Conservation (phyloP, 2,113 vertebrate genomes). For the Gambusia affinis region DNA sequence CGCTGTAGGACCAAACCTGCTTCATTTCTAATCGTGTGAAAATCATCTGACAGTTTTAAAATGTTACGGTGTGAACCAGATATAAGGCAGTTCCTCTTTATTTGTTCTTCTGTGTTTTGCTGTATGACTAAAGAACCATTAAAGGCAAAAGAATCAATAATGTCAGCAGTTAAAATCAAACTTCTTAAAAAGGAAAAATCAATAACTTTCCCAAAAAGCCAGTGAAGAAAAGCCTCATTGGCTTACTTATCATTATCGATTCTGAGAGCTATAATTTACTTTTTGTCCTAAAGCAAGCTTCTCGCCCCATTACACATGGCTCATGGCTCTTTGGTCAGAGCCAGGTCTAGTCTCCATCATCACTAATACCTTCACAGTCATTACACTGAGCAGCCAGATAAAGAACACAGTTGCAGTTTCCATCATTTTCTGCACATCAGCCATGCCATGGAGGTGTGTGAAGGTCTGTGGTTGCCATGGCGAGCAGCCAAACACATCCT, state of each 20-base stretch:
- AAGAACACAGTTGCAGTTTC: slow-evolving; percentile 60
- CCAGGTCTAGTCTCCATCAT: slow-evolving; percentile 67
- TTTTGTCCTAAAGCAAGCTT: slow-evolving; percentile 75
- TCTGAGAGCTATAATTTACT: slow-evolving; percentile 68
- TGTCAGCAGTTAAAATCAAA: slow-evolving; percentile 63
- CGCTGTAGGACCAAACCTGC: no score
- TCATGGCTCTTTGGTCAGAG: slow-evolving; percentile 56
- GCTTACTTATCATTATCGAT: slow-evolving; percentile 74
- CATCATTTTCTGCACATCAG: slow-evolving; percentile 47
- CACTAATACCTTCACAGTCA: slow-evolving; percentile 74
- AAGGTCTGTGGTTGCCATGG: slow-evolving; percentile 43
- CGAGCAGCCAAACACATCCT: slow-evolving; percentile 37
- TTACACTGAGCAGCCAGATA: slow-evolving; percentile 65
- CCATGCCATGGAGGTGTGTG: slow-evolving; percentile 51
- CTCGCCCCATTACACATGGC: slow-evolving; percentile 75
- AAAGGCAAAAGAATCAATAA: slow-evolving; percentile 50
- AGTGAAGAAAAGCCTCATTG: slow-evolving; percentile 57
- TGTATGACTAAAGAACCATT: slow-evolving; percentile 10
- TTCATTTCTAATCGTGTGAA: no score
- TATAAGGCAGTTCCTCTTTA: background rate
- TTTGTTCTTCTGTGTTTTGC: background rate
- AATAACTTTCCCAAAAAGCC: slow-evolving; percentile 53
- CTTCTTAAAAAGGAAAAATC: slow-evolving; percentile 48
- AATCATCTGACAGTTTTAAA: no score
- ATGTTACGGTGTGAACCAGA: no score